Evolutionary conservation across 2,888 invertebrate species (phyloP).

Genomic region (Ichneumoninae sp.): DNA sequence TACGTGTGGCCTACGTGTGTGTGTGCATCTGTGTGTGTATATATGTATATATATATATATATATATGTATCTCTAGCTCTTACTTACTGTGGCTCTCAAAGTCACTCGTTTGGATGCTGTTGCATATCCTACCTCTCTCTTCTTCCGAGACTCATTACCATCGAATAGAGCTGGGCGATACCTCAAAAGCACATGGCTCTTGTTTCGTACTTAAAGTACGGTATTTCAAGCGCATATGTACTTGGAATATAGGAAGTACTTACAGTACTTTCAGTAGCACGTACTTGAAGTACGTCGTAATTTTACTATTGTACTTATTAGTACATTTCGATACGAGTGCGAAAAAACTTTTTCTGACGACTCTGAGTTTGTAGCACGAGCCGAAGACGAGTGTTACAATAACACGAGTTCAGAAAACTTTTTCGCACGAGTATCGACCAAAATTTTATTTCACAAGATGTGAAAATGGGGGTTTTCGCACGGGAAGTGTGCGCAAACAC

Average conservation of each 20-base stretch:
- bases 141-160: slow-evolving; percentile 42
- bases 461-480: no score
- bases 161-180: slow-evolving; percentile 11
- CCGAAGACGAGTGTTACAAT: no score
- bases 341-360: no score
- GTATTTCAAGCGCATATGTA: background rate
- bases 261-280: slow-evolving; percentile 36
- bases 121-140: slow-evolving; percentile 25
- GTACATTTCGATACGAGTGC: no score
- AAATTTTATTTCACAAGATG: no score
- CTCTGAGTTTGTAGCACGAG: no score
- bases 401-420: no score
- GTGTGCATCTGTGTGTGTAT: no score
- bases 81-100: background rate
- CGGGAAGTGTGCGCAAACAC: no score
- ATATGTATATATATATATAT: background rate
- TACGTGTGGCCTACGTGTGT: slow-evolving; percentile 35
- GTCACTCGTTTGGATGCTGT: slow-evolving; percentile 25
- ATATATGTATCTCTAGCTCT: slow-evolving; percentile 26
- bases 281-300: no score
- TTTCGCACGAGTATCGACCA: no score
- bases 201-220: background rate
- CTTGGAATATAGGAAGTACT: background rate
- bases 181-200: slow-evolving; percentile 10
- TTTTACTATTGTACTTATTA: background rate